These are phyloP conservation scores for Craterocephalus amniculus DNA, from an alignment of 2,797 vertebrate species.

Conservation along the genomic window DNA sequence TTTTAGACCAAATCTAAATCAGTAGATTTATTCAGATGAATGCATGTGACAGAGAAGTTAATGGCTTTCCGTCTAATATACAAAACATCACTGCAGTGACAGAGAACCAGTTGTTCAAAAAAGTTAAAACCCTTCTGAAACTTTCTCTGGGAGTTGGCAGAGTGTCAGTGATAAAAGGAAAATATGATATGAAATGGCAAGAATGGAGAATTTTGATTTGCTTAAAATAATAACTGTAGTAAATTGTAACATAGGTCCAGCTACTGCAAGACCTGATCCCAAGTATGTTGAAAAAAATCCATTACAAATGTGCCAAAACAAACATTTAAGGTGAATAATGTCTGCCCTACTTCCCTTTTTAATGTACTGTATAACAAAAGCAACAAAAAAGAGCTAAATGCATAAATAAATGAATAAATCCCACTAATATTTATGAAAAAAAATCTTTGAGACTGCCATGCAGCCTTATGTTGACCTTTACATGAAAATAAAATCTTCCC, in stretches of 20 bases:
- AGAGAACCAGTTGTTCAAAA: no score
- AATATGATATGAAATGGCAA: no score
- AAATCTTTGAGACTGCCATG: slow-evolving; percentile 2
- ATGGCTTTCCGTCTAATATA: no score
- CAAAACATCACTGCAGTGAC: no score
- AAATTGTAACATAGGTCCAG: no score
- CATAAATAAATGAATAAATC: background rate
- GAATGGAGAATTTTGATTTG: no score
- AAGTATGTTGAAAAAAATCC: background rate
- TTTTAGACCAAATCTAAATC: slow-evolving; percentile 16
- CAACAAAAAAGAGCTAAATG: background rate
- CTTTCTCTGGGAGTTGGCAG: no score
- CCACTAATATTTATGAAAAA: background rate
- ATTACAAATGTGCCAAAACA: background rate
- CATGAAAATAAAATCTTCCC: slow-evolving; percentile 41
- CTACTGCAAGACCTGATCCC: no score
- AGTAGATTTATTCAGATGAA: slow-evolving; percentile 11
- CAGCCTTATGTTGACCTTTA: slow-evolving; percentile 63
- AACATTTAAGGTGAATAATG: background rate
- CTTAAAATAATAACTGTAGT: no score
- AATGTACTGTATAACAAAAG: background rate
- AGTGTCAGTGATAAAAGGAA: no score
- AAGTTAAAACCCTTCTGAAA: no score
- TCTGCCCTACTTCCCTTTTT: background rate
- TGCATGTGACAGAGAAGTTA: background rate